Conservation (phyloP, 2,888 invertebrate species). For the Ochlodes sylvanus region DNA sequence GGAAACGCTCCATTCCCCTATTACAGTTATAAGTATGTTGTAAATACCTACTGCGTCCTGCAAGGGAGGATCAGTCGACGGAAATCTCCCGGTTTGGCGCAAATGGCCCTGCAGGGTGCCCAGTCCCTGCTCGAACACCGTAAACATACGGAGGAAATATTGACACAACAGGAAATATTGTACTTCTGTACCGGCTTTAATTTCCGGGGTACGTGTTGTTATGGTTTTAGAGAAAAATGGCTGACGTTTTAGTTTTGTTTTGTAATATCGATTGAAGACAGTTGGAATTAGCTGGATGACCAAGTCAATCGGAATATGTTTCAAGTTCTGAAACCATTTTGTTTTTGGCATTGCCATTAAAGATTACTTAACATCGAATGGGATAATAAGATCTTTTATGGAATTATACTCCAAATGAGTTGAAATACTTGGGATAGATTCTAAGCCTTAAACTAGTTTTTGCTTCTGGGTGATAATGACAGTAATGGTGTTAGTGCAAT, state of each 20-base stretch:
- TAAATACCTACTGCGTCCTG: constrained; percentile 16
- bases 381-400: too few relatives aligned
- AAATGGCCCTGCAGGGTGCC: constrained; percentile 68
- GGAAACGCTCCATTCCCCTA: not conserved
- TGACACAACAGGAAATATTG: constrained; percentile 51
- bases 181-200: constrained; percentile 52
- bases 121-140: constrained; percentile 51
- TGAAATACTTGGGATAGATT: too few relatives aligned
- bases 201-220: constrained; percentile 42
- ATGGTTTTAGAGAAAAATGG: not conserved
- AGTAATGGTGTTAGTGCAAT: too few relatives aligned
- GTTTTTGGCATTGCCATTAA: too few relatives aligned
- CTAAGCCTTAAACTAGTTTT: too few relatives aligned
- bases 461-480: too few relatives aligned
- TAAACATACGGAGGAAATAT: constrained; percentile 42
- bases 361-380: too few relatives aligned
- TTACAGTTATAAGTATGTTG: constrained; percentile 25
- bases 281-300: too few relatives aligned
- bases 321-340: too few relatives aligned
- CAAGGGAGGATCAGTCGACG: constrained; percentile 46
- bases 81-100: constrained; percentile 67
- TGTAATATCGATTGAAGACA: too few relatives aligned
- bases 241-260: constrained; percentile 10
- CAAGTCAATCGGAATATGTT: too few relatives aligned
- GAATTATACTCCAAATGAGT: too few relatives aligned